Base-by-base conservation (phyloP, 2,888 invertebrate genomes). In the Rhopalosiphum nymphaeae region DNA sequence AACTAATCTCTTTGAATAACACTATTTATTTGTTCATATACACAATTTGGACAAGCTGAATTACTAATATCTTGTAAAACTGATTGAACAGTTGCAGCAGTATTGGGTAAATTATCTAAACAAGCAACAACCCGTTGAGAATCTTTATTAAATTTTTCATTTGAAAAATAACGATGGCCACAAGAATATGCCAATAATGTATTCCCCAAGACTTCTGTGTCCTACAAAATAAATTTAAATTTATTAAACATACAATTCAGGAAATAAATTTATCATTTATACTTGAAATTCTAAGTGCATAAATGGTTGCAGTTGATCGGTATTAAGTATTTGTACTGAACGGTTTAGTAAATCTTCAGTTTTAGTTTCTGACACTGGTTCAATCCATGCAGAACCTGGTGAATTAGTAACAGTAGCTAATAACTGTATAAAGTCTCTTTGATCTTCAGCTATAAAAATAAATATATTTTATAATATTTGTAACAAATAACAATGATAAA, bases 141-240 rank as follows among this genome's bases (percentile, higher is more conserved):
- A 85, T 94, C 94, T 67, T 87, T 86, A 67, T 49, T 61, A 44
- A 91, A 61, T 42, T 94, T 91, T 86, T 94, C 94, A 42, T 49
- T 91, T 29, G 90, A 91, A 57, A 53, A 89, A 93, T 94, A 95
- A 85, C 94, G 94, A 93, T 95, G 95, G n/a, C 95, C 95, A 94
- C 95, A 95, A 46, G 95, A 95, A 91, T 95, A 95, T 90, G 94
- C 94, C 9, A 95, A 85, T 56, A 95, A 93, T 91, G 95, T 94
- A 67, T 94, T 85, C 21, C 89, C 92, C 16, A 94, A 61, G 26
- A 53, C 49, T 26, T 92, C 89, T 9, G 94, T 13, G 25, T 94
- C 94, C 94, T 94, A 91, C 61, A 10, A 57, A 89, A 90, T 26
- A 57, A 46, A 9, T 13, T 78, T 36, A 25, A 7, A 78, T 89